Percentiles rank a stretch among this genome's conserved stretches.
phyloP scores from a whole-genome alignment of 2,888 invertebrate genomes.

The Fissipunctia ypsillon region DNA sequence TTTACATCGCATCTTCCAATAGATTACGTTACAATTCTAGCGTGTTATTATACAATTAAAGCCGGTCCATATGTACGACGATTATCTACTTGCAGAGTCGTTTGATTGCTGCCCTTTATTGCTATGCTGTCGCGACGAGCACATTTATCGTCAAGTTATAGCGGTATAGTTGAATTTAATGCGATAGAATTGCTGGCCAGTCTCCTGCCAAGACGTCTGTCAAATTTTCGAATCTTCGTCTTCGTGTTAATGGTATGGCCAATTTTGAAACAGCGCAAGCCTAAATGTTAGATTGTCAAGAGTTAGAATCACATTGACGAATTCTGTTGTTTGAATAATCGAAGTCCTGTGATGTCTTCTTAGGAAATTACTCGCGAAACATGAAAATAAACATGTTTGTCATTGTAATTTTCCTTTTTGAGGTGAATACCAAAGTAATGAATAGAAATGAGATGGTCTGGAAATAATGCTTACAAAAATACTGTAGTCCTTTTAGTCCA shows the following conservation, averaged over 20 bases:
- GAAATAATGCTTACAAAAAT: background rate
- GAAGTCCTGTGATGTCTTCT: slow-evolving; percentile 27
- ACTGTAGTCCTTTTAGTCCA: background rate
- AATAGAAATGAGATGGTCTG: slow-evolving; percentile 3
- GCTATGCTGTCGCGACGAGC: slow-evolving; percentile 29
- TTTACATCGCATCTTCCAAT: slow-evolving; percentile 3
- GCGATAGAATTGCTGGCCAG: slow-evolving; percentile 3
- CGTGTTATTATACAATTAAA: slow-evolving; percentile 62
- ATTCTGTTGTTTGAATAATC: slow-evolving; percentile 17
- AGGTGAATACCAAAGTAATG: slow-evolving; percentile 29
- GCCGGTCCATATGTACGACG: slow-evolving; percentile 20
- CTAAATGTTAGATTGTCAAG: background rate
- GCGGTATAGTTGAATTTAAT: slow-evolving; percentile 16
- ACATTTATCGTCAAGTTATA: slow-evolving; percentile 26
- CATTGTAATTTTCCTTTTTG: slow-evolving; percentile 9
- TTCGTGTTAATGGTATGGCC: background rate
- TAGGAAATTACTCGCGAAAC: background rate
- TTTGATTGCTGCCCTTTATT: slow-evolving; percentile 44
- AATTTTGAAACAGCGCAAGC: background rate
- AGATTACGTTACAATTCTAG: slow-evolving; percentile 11
- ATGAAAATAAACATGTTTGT: slow-evolving; percentile 13
- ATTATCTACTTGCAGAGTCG: slow-evolving; percentile 43
- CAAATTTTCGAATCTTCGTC: background rate
- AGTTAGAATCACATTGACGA: background rate
- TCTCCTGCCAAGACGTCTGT: background rate